Evolutionary conservation across 2,888 invertebrate genomes (phyloP).

Genomic region (Ditylenchus weischeri): DNA sequence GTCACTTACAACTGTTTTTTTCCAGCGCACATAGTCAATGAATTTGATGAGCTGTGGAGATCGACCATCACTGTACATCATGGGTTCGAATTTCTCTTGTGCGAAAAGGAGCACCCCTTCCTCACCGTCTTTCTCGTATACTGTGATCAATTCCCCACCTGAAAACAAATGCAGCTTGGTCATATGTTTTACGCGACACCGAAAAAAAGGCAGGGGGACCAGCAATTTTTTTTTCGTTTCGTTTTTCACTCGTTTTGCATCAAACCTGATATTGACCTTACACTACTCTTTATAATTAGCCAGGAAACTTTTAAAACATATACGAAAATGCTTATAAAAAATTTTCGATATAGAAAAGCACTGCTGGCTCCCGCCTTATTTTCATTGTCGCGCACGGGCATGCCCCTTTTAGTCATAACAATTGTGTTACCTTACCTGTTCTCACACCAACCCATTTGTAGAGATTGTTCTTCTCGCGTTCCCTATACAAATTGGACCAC

Average conservation of each 20-base stretch:
- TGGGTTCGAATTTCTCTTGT: conserved; percentile 49
- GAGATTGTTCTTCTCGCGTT: conserved; percentile 58
- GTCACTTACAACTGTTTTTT: conserved; percentile 62
- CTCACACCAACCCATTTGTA: conserved; percentile 59
- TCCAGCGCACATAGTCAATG: conserved; percentile 80
- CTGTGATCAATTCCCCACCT: conserved; percentile 80
- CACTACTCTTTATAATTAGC: too few species aligned
- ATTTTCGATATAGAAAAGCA: too few species aligned
- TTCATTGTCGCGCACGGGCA: not conserved
- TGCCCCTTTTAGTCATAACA: conserved; percentile 68
- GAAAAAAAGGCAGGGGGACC: too few species aligned
- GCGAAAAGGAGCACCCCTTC: conserved; percentile 65
- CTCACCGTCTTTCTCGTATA: conserved; percentile 66
- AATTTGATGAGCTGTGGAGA: conserved; percentile 75
- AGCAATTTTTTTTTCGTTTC: too few species aligned
- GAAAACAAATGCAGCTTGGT: not conserved
- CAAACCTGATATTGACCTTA: too few species aligned
- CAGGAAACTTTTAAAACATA: too few species aligned
- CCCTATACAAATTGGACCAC: conserved; percentile 58
- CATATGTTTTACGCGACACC: not conserved
- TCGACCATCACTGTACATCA: conserved; percentile 69
- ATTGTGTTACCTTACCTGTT: conserved; percentile 59
- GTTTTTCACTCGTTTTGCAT: too few species aligned
- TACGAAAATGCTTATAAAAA: too few species aligned
- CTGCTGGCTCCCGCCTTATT: not conserved